A percentile compares a stretch with the other conserved stretches of the same genome.
phyloP scores from a whole-genome alignment of 2,113 vertebrate species.

The Barbus barbus region DNA sequence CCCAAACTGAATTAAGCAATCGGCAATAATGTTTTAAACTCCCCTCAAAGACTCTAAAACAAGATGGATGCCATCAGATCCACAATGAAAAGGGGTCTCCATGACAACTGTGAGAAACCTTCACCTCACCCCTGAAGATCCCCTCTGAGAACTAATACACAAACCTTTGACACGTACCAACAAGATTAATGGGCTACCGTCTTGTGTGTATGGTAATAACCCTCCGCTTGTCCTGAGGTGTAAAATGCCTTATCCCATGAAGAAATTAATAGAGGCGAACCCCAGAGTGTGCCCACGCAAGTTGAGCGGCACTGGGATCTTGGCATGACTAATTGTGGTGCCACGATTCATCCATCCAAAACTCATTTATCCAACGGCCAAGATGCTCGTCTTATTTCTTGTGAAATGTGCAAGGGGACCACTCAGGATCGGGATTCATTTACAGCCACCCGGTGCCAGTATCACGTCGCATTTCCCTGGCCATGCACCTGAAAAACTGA shows the following conservation, averaged over 20 bases:
- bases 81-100: not conserved
- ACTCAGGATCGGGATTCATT: not conserved
- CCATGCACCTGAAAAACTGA: not conserved
- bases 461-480: not conserved
- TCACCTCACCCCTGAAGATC: constrained; percentile 31
- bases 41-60: constrained; percentile 62
- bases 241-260: constrained; percentile 24
- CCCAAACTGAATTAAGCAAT: constrained; percentile 27
- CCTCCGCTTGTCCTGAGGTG: not conserved
- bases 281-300: constrained; percentile 23
- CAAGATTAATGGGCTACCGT: constrained; percentile 26
- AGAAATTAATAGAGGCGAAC: constrained; percentile 29
- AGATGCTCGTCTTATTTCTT: not conserved
- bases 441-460: not conserved
- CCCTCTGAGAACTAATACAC: constrained; percentile 27
- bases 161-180: constrained; percentile 23
- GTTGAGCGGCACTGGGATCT: constrained; percentile 26
- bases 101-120: constrained; percentile 49
- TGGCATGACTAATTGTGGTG: constrained; percentile 39
- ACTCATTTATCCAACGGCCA: constrained; percentile 39
- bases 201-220: not conserved
- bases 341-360: constrained; percentile 38
- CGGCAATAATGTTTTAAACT: constrained; percentile 20
- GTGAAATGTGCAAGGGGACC: not conserved
- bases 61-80: constrained; percentile 51